phyloP scores from a whole-genome alignment of 2,888 invertebrate species.

The Hipparchia sbordonii region DNA sequence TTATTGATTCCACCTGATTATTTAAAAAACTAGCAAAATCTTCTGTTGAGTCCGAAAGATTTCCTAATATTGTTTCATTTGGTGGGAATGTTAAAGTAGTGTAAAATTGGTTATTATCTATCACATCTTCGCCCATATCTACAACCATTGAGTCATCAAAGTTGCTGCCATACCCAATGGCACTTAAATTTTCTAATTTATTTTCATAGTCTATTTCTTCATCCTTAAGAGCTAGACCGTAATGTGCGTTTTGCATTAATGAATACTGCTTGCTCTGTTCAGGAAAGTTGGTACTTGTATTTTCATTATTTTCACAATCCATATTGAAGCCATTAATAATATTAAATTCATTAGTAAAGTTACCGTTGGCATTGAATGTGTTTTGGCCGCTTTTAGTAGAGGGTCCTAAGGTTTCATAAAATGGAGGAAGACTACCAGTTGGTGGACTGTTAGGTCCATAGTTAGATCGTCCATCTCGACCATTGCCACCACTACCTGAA shows the following conservation, averaged over 20 bases:
- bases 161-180: constrained; percentile 83
- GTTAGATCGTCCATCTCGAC: constrained; percentile 91
- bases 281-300: constrained; percentile 66
- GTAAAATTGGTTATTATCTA: constrained; percentile 92
- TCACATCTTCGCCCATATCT: constrained; percentile 89
- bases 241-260: constrained; percentile 91
- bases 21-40: constrained; percentile 90
- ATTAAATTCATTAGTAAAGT: constrained; percentile 86
- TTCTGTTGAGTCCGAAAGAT: constrained; percentile 90
- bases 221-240: constrained; percentile 90
- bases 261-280: constrained; percentile 89
- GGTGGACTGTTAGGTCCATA: constrained; percentile 95
- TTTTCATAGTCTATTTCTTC: constrained; percentile 91
- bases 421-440: constrained; percentile 93
- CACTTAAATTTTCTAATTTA: constrained; percentile 88
- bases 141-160: constrained; percentile 94
- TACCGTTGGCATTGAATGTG: constrained; percentile 86
- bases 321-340: constrained; percentile 88
- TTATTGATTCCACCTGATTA: constrained; percentile 86
- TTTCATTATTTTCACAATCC: constrained; percentile 89
- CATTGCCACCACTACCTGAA: constrained; percentile 90
- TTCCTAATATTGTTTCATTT: constrained; percentile 90
- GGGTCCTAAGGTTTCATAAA: constrained; percentile 89
- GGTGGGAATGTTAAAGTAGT: constrained; percentile 91
- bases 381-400: constrained; percentile 89